Conservation (phyloP, 2,113 vertebrate species). For the Coracopsis vasa region DNA sequence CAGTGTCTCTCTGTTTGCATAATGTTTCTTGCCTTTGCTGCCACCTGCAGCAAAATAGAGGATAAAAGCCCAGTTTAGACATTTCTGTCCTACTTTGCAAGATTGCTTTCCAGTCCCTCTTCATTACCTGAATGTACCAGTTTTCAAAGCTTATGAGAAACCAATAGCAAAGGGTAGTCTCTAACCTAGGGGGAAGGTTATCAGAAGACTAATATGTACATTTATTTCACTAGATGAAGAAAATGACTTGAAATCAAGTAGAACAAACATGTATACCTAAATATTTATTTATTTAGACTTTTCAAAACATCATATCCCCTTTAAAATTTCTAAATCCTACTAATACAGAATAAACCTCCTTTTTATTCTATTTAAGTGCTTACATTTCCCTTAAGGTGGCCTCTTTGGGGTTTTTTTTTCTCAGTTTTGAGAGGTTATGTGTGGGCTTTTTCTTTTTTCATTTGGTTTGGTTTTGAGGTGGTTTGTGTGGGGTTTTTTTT, state of each 20-base stretch:
- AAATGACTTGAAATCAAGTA: neutral
- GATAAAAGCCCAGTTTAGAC: neutral
- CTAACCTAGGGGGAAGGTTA: neutral
- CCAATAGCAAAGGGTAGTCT: neutral
- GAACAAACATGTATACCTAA: neutral
- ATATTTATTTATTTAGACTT: neutral
- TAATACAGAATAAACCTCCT: neutral
- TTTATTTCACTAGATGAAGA: neutral
- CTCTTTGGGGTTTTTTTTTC: neutral
- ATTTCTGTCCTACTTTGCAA: neutral
- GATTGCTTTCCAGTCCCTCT: neutral
- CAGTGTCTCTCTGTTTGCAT: neutral
- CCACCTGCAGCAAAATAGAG: slow-evolving; percentile 42
- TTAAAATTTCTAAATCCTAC: neutral
- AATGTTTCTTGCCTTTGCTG: slow-evolving; percentile 47
- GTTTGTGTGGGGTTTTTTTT: neutral
- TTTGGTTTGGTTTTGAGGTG: neutral
- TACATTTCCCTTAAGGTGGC: neutral
- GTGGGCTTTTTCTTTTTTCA: neutral
- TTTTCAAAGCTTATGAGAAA: neutral
- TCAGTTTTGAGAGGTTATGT: accelerated
- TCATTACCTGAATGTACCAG: neutral
- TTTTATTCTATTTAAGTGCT: neutral
- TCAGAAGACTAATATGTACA: accelerated
- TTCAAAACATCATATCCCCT: neutral